Evolutionary conservation across 1,140 invertebrate species (phyloP).

Genomic region (Papilio xuthus): DNA sequence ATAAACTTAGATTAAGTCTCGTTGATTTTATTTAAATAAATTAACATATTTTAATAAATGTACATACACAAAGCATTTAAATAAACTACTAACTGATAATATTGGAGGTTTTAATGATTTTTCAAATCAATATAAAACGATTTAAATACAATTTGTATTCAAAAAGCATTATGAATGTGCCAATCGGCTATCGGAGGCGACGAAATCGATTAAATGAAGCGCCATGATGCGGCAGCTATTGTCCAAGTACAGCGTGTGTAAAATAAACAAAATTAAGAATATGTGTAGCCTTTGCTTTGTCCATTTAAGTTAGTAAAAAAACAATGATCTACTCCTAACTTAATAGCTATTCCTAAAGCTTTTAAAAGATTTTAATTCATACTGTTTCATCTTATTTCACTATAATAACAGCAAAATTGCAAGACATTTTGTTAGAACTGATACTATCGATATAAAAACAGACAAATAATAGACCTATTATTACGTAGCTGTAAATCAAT

Average conservation of each 20-base stretch:
- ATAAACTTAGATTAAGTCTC: neutral
- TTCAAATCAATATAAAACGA: neutral
- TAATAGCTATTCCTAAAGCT: too few species aligned
- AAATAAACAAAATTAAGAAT: neutral
- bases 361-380: too few species aligned
- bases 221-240: neutral
- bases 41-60: neutral
- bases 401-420: too few species aligned
- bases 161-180: slow-evolving; percentile 11
- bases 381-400: too few species aligned
- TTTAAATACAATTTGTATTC: neutral
- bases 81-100: neutral
- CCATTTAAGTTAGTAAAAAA: too few species aligned
- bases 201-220: neutral
- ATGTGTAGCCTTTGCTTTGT: neutral
- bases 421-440: too few species aligned
- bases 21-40: neutral
- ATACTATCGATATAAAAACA: neutral
- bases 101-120: neutral
- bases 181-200: neutral
- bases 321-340: too few species aligned
- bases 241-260: neutral
- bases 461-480: neutral
- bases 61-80: neutral
- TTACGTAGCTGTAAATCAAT: neutral